Evolutionary conservation across 2,113 vertebrate genomes (phyloP), one percentile per base, ranked within the genome.

Genomic region (Copsychus sechellarum): DNA sequence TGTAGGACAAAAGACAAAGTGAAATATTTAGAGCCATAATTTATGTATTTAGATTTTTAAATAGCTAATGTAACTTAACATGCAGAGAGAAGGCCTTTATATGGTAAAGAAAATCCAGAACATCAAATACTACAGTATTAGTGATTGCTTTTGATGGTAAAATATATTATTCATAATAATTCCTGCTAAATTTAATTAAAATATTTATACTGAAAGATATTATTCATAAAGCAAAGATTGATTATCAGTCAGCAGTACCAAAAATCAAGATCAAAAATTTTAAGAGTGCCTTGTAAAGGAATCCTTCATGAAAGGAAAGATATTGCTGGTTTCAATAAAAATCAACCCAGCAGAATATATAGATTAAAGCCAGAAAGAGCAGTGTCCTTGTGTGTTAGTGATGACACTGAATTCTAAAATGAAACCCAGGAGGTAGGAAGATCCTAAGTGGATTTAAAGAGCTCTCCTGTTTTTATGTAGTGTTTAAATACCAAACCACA

Each of bases 211-310:
- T 67, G 38, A 67, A 74, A 69, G 18, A 69, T 42, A 65, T 45
- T 85, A 94, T 64, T 82, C 26, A 60, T 93, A 71, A 90, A 93
- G 84, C 26, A 81, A 76, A 85, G 76, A 67, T 19, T 85, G 42
- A 53, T 79, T 85, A 93, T 81, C 54, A 54, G 50, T 81, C 47
- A 71, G 65, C 21, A 74, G 22, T 51, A 64, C 40, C 9, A 80
- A 69, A 92, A 86, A 81, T 69, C 34, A 69, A 80, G 64, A 80
- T 78, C 24, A 81, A 91, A 88, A 81, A 56, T 50, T 60, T 40
- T 40, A 54, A 50, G n/a, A 47, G 17, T 15, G 4, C n/a, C 33
- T 57, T 14, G 43, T 26, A 51, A 86, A 86, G 28, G 45, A 56
- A 74, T 45, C 40, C n/a, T 81, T 86, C 42, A 66, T 33, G 34